Conservation (phyloP, 2,888 invertebrate species). For the Andrena bucephala region DNA sequence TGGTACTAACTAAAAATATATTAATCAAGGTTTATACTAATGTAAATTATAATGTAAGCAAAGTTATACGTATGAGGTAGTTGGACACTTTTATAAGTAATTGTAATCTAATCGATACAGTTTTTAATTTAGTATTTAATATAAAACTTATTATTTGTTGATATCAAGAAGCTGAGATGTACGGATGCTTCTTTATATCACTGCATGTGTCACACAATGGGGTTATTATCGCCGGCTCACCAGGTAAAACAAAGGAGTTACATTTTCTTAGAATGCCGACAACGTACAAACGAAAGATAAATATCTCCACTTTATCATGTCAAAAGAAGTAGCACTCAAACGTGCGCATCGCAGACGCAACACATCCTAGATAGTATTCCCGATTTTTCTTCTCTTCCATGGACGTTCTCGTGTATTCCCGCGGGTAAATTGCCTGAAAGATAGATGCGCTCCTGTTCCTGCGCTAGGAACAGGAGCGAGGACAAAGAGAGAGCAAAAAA, state of each 20-base stretch:
- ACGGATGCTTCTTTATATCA: no score
- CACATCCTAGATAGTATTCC: conserved; percentile 45
- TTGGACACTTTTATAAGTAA: no score
- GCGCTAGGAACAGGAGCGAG: conserved; percentile 42
- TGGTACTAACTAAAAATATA: no score
- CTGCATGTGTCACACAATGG: no score
- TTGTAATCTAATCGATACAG: no score
- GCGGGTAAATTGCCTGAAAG: conserved; percentile 47
- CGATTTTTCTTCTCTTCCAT: conserved; percentile 10
- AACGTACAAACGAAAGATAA: conserved; percentile 30
- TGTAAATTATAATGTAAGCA: no score
- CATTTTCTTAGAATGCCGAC: background rate
- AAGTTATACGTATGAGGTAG: no score
- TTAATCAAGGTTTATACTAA: no score
- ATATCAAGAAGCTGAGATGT: no score
- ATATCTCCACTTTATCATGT: conserved; percentile 36
- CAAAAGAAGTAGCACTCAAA: conserved; percentile 2
- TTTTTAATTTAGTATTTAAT: no score
- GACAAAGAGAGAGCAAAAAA: conserved; percentile 21
- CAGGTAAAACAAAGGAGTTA: background rate
- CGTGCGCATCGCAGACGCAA: conserved; percentile 10
- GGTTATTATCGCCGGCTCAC: no score
- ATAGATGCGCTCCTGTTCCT: conserved; percentile 39
- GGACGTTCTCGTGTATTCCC: conserved; percentile 27
- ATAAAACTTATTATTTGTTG: no score